Conservation (phyloP, 2,113 vertebrate genomes). For the Steatornis caripensis region DNA sequence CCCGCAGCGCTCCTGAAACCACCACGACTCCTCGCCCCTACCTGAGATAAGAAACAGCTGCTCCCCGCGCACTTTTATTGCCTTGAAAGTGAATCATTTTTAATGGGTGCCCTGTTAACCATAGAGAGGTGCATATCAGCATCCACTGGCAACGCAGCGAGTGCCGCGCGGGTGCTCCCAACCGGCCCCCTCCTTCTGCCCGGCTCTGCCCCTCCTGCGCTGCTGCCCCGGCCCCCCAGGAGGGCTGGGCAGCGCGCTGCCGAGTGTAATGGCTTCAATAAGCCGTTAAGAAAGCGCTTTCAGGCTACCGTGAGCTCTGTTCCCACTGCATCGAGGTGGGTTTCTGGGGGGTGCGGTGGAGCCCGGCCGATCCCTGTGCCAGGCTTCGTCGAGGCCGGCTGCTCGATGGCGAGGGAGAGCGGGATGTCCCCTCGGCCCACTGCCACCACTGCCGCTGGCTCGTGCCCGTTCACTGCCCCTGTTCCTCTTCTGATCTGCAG, state of each 20-base stretch:
- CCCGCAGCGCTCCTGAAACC: accelerated
- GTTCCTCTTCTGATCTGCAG: not conserved
- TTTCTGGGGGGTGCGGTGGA: not conserved
- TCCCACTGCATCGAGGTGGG: accelerated
- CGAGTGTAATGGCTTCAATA: not conserved
- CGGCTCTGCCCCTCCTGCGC: not conserved
- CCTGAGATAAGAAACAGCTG: not conserved
- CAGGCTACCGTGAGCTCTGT: not conserved
- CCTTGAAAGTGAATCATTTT: not conserved
- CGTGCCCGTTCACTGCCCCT: accelerated
- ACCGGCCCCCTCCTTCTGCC: not conserved
- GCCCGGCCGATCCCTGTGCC: not conserved
- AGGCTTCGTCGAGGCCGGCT: not conserved
- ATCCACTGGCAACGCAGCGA: accelerated
- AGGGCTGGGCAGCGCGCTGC: not conserved
- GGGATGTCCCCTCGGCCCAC: not conserved
- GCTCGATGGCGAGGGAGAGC: not conserved
- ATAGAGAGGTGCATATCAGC: accelerated
- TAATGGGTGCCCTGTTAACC: accelerated
- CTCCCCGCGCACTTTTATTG: not conserved
- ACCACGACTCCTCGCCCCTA: accelerated
- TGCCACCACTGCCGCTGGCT: too few species aligned
- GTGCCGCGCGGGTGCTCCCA: accelerated
- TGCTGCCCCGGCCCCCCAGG: not conserved
- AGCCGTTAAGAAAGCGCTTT: not conserved